phyloP scores from a whole-genome alignment of 2,113 vertebrate genomes.

The Trematocara marginatum region DNA sequence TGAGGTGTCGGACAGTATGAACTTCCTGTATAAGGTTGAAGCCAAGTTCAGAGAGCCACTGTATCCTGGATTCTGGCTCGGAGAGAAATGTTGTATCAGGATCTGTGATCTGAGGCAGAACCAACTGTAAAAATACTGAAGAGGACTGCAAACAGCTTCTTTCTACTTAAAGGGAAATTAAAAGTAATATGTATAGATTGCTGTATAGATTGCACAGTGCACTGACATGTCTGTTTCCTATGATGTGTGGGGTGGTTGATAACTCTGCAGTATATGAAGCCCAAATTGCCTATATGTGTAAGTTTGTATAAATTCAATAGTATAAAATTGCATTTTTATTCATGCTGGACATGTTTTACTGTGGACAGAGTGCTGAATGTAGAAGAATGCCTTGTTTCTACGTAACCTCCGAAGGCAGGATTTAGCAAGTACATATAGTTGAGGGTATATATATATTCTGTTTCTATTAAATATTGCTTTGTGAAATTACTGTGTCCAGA shows the following conservation, averaged over 20 bases:
- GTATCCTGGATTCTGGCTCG: slow-evolving; percentile 63
- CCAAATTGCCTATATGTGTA: neutral
- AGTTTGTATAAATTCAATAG: neutral
- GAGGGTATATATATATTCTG: neutral
- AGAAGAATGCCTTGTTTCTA: neutral
- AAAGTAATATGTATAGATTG: neutral
- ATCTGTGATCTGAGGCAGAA: slow-evolving; percentile 33
- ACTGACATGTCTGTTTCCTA: neutral
- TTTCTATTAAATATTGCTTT: neutral
- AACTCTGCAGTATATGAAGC: neutral
- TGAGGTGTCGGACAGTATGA: slow-evolving; percentile 48
- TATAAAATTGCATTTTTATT: neutral
- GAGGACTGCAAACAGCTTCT: neutral
- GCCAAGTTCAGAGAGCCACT: slow-evolving; percentile 48
- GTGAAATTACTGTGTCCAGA: neutral
- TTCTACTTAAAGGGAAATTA: neutral
- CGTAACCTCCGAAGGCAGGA: neutral
- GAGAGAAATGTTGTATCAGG: slow-evolving; percentile 32
- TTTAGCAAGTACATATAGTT: neutral
- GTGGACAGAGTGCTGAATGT: neutral
- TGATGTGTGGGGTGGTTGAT: neutral
- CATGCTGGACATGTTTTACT: neutral
- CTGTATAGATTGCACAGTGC: neutral
- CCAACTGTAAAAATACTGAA: neutral
- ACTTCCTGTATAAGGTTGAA: slow-evolving; percentile 30